Evolutionary conservation across 2,888 invertebrate genomes (phyloP), one percentile per base, ranked within the genome.

Genomic region (Ommatoiulus sabulosus): DNA sequence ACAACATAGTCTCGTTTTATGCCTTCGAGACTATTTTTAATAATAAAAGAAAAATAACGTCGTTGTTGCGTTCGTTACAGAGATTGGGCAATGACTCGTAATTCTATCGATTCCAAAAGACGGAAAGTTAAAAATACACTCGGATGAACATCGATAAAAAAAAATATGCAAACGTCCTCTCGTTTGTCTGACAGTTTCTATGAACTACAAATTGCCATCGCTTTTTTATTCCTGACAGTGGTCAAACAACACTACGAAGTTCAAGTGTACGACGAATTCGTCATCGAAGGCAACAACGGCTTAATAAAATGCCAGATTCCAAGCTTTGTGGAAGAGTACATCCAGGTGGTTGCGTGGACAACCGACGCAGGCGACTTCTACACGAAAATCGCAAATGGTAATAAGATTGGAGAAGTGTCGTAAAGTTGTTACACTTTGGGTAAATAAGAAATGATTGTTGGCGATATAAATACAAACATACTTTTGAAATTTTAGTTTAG

Each of bases 201-300:
- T n/a, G n/a, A n/a, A n/a, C n/a, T n/a, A n/a, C n/a, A n/a, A n/a
- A n/a, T n/a, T n/a, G n/a, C n/a, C n/a, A n/a, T n/a, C n/a, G n/a
- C n/a, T n/a, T n/a, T n/a, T n/a, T n/a, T n/a, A n/a, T n/a, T n/a
- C n/a, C n/a, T n/a, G n/a, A 20, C 84, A 88, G 88, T 88, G 86
- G 87, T 88, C 35, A 88, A 88, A 48, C 88, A 88, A 44, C 88
- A 88, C 86, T 88, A 88, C 20, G 88, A 88, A 72, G 87, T 88
- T n/a, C 88, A 88, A 72, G 88, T 88, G 57, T 88, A 88, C 46
- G 88, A 88, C 44, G 85, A 88, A 24, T 88, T 88, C 46, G 44
- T 88, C 24, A 86, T 88, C n/a, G 44, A 85, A 44, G 88, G 88
- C 12, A 88, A 88, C 86, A 87, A 44, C n/a, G 63, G 87, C 17